Base-by-base conservation (phyloP, 2,113 vertebrate genomes). In the Eudorcas thomsonii region DNA sequence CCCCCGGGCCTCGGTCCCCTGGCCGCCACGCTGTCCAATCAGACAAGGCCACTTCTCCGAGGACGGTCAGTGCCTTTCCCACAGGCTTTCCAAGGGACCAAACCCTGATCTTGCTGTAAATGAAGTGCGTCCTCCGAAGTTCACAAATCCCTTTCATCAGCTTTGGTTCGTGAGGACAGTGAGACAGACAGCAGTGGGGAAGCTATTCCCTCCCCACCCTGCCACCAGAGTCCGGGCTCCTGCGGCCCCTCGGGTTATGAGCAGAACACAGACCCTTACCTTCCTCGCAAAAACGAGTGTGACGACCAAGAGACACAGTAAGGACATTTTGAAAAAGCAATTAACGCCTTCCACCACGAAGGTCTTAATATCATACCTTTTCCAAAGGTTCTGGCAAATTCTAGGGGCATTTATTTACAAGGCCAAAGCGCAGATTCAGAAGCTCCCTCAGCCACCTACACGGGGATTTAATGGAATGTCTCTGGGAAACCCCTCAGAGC, bases 151-250 rank as follows among this genome's bases (percentile, higher is more conserved):
- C 57, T 64, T 43, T 33, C 45, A 6, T 21, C 17, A 28, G 80
- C 60, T 26, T 6, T 5, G 43, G 23, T 14, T 2, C 6, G 28
- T 2, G 30, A 23, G 7, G 81, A n/a, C 60, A 5, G 4, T 0
- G 2, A 26, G 78, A 11, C 59, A 26, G n/a, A 11, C 2, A 0
- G 16, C 19, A 26, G 12, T 3, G 7, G 6, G 36, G 64, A 43
- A 33, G 9, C 39, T 36, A 7, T 8, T 3, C 67, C 17, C n/a
- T 33, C 1, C 67, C 36, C 2, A 25, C 55, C 26, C 15, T 5
- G 10, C 14, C 25, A 0, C 26, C 1, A 0, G 2, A 3, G 7
- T 17, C 89, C 45, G 7, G 67, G 67, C 43, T 39, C 26, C 67
- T 7, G n/a, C 2, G 7, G 43, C 71, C 50, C 36, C 67, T 87